A percentile compares a stretch with the other conserved stretches of the same genome.
These are phyloP conservation scores for Nibea coibor DNA, from an alignment of 2,113 vertebrate species.

Conservation along the genomic window DNA sequence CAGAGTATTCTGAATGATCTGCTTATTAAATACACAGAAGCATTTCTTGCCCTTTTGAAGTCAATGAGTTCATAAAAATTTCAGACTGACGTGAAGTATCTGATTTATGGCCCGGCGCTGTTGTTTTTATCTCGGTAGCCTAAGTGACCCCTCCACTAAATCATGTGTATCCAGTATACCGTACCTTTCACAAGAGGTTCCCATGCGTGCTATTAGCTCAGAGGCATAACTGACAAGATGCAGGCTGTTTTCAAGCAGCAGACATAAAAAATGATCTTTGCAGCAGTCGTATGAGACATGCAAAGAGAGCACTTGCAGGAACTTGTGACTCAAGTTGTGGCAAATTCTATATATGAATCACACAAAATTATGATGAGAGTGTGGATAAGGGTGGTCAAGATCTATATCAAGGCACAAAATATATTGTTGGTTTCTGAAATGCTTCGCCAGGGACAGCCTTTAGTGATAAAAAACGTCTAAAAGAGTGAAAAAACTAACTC, in stretches of 20 bases:
- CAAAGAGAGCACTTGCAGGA: neutral
- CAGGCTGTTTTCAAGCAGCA: conserved; percentile 1
- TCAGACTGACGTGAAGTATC: conserved; percentile 11
- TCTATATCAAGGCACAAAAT: neutral
- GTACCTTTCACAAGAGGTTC: conserved; percentile 40
- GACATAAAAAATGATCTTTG: neutral
- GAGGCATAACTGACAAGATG: conserved; percentile 25
- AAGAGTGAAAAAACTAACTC: neutral
- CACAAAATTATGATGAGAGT: neutral
- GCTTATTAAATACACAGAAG: conserved; percentile 11
- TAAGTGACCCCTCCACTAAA: conserved; percentile 39
- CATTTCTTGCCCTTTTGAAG: conserved; percentile 20
- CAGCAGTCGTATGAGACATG: neutral
- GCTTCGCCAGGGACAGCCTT: neutral
- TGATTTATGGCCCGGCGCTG: conserved; percentile 48
- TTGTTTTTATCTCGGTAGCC: conserved; percentile 43
- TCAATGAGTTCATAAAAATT: conserved; percentile 43
- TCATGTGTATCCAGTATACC: conserved; percentile 12
- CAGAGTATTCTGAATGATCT: conserved; percentile 6
- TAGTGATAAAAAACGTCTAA: neutral
- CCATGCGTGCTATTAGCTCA: conserved; percentile 26
- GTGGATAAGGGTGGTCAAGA: neutral
- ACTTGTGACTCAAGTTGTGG: neutral
- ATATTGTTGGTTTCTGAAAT: neutral
- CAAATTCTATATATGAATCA: conserved; percentile 5